phyloP scores from a whole-genome alignment of 1,140 invertebrate species.

The Panagrolaimus sp. region DNA sequence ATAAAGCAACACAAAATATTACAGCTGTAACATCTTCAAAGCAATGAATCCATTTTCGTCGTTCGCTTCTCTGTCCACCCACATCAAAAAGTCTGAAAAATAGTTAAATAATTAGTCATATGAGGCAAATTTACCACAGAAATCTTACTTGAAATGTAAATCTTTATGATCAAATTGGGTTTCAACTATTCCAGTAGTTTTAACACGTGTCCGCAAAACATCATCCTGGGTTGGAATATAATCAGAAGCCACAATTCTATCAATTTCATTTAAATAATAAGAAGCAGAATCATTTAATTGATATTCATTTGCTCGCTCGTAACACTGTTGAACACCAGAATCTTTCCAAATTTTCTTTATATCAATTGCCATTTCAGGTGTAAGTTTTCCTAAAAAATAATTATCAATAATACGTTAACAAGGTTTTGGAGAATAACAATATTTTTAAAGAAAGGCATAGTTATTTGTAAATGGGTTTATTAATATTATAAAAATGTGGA shows the following conservation, averaged over 20 bases:
- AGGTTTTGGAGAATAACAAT: too few species aligned
- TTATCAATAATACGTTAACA: not conserved
- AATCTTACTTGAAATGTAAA: constrained; percentile 76
- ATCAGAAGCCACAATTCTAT: constrained; percentile 71
- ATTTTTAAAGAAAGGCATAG: too few species aligned
- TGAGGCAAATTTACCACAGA: constrained; percentile 16
- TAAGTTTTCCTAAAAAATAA: not conserved
- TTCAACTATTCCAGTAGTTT: constrained; percentile 89
- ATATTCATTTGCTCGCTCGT: constrained; percentile 77
- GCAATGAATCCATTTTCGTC: constrained; percentile 95
- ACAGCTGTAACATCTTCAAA: constrained; percentile 91
- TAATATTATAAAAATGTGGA: too few species aligned
- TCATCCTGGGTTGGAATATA: constrained; percentile 88
- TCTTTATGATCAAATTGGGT: constrained; percentile 86
- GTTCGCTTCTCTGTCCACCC: constrained; percentile 70
- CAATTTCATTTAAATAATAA: constrained; percentile 70
- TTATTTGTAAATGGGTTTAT: too few species aligned
- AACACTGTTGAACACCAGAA: constrained; percentile 77
- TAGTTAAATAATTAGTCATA: not conserved
- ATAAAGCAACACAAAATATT: constrained; percentile 63
- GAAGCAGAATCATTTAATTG: constrained; percentile 89
- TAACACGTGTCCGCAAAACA: constrained; percentile 82
- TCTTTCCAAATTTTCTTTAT: constrained; percentile 69
- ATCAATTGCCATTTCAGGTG: not conserved
- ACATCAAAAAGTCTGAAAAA: constrained; percentile 57